Percentiles rank a stretch among this genome's conserved stretches.
Evolutionary conservation across 2,888 invertebrate genomes (phyloP).

Genomic region (Auanema sp.): DNA sequence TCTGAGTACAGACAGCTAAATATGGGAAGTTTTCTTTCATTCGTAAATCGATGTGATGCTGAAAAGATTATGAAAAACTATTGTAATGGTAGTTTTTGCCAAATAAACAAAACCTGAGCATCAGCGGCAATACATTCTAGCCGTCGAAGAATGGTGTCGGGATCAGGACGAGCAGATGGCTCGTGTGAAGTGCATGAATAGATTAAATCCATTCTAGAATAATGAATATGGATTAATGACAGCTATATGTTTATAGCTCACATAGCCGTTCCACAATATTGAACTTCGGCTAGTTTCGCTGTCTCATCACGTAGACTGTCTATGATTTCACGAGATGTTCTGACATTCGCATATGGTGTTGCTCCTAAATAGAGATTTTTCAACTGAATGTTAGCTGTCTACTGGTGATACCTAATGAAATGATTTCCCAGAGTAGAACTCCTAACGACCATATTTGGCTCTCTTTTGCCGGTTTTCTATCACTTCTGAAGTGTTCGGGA

Average conservation of each 20-base stretch:
- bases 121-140: constrained; percentile 5
- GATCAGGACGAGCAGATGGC: neutral
- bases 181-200: neutral
- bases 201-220: neutral
- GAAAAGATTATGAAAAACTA: neutral
- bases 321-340: neutral
- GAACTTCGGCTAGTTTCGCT: neutral
- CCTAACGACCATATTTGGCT: constrained; percentile 3
- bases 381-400: no score
- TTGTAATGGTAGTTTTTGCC: neutral
- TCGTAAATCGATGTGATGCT: neutral
- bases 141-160: neutral
- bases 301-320: neutral
- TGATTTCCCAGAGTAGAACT: neutral
- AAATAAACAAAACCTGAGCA: neutral
- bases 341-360: neutral
- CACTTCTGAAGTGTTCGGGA: constrained; percentile 26
- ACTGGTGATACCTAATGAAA: neutral
- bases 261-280: neutral
- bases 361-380: neutral
- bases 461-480: neutral
- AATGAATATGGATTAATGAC: neutral
- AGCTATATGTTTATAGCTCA: neutral
- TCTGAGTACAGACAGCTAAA: neutral
- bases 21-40: constrained; percentile 2